phyloP scores from a whole-genome alignment of 2,797 vertebrate genomes.

The Jordanella pulchra region DNA sequence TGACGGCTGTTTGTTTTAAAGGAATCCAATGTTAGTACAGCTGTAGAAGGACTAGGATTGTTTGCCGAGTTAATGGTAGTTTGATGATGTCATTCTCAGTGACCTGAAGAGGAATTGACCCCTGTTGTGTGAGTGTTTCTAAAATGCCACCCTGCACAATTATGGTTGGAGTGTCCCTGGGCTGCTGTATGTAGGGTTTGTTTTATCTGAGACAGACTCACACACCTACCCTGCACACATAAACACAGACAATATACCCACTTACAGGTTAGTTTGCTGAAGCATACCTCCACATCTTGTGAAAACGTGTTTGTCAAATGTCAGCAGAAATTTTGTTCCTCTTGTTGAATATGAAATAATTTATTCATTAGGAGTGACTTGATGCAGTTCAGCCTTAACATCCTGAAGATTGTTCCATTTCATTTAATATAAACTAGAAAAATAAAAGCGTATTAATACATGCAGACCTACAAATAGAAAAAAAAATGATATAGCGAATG shows the following conservation, averaged over 20 bases:
- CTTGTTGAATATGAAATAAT: slow-evolving; percentile 73
- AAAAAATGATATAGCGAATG: slow-evolving; percentile 5
- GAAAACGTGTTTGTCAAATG: slow-evolving; percentile 67
- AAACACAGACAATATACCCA: background rate
- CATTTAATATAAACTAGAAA: slow-evolving; percentile 1
- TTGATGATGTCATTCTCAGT: slow-evolving; percentile 87
- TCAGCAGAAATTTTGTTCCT: slow-evolving; percentile 73
- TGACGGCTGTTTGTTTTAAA: slow-evolving; percentile 69
- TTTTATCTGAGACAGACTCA: slow-evolving; percentile 59
- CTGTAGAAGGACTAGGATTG: slow-evolving; percentile 64
- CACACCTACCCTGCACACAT: slow-evolving; percentile 13
- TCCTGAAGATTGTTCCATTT: slow-evolving; percentile 19
- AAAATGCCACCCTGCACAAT: slow-evolving; percentile 84
- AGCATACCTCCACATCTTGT: slow-evolving; percentile 58
- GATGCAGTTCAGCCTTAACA: slow-evolving; percentile 36
- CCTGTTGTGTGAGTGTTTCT: slow-evolving; percentile 72
- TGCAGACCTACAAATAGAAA: slow-evolving; percentile 8
- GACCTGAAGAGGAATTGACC: slow-evolving; percentile 84
- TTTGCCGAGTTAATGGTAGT: slow-evolving; percentile 83
- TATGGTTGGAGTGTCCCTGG: slow-evolving; percentile 69
- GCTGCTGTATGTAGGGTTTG: slow-evolving; percentile 55
- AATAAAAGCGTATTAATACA: slow-evolving; percentile 21
- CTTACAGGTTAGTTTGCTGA: slow-evolving; percentile 68
- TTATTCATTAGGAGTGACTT: slow-evolving; percentile 76
- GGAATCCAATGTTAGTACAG: slow-evolving; percentile 71